Evolutionary conservation across 2,797 vertebrate genomes (phyloP).

Genomic region (Cyclura pinguis): DNA sequence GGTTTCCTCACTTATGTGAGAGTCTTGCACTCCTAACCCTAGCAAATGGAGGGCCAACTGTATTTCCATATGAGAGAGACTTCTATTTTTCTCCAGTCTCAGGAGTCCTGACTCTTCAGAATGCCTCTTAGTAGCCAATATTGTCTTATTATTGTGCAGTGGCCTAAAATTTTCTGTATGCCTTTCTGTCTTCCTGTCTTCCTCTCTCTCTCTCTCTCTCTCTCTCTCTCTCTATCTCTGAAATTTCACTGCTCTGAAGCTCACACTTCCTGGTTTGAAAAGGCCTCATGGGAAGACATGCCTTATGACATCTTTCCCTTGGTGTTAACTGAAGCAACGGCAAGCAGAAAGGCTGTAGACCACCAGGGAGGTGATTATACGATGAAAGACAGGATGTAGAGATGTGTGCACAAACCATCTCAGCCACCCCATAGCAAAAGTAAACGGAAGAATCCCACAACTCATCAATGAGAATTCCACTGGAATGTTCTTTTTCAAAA

Average conservation of each 20-base stretch:
- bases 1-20: no score
- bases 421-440: background rate
- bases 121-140: background rate
- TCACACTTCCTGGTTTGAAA: background rate
- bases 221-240: background rate
- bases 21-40: no score
- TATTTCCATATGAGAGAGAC: background rate
- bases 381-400: background rate
- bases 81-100: background rate
- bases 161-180: background rate
- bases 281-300: background rate
- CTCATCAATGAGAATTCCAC: background rate
- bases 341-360: background rate
- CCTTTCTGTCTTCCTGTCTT: background rate
- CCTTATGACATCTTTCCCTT: background rate
- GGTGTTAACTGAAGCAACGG: background rate
- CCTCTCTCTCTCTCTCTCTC: fast-evolving
- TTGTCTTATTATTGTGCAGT: background rate
- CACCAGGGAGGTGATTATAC: background rate
- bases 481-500: background rate
- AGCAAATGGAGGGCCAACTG: no score
- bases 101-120: background rate
- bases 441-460: background rate
- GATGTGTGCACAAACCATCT: background rate
- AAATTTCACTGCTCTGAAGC: background rate